These are phyloP conservation scores for Clarias magur DNA, from an alignment of 2,113 vertebrate genomes.

Conservation along the genomic window DNA sequence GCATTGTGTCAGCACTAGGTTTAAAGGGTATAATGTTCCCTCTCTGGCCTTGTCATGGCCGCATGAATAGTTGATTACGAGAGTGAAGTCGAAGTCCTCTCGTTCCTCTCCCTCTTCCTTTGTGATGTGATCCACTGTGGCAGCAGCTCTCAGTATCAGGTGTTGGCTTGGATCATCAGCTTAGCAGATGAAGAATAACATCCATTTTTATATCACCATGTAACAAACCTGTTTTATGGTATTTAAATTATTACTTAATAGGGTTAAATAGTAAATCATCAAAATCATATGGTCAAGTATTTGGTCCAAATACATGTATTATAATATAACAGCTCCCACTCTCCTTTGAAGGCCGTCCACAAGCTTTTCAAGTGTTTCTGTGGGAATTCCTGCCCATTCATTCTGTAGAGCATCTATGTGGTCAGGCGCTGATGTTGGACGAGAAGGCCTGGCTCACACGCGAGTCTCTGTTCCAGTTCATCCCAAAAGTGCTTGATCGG, in stretches of 20 bases:
- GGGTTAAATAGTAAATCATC: neutral
- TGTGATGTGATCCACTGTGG: conserved; percentile 39
- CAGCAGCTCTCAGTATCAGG: conserved; percentile 32
- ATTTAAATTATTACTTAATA: neutral
- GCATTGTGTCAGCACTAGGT: conserved; percentile 39
- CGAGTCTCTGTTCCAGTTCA: too few relatives aligned
- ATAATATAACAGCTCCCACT: too few relatives aligned
- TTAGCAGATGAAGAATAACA: neutral
- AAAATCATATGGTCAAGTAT: too few relatives aligned
- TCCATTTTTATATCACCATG: neutral
- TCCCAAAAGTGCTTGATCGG: too few relatives aligned
- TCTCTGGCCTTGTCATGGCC: conserved; percentile 20
- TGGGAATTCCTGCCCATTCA: too few relatives aligned
- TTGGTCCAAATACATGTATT: too few relatives aligned
- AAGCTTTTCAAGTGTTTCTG: too few relatives aligned
- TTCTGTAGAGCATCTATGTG: too few relatives aligned
- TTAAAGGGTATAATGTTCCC: conserved; percentile 34
- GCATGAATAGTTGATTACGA: conserved; percentile 45
- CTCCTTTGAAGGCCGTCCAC: too few relatives aligned
- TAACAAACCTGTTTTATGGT: neutral
- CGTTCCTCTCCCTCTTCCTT: conserved; percentile 17
- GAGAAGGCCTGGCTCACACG: too few relatives aligned
- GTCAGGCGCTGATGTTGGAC: too few relatives aligned
- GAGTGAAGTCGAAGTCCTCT: conserved; percentile 13
- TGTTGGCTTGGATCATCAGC: neutral